Evolutionary conservation across 2,113 vertebrate species (phyloP).

Genomic region (Xenus cinereus): DNA sequence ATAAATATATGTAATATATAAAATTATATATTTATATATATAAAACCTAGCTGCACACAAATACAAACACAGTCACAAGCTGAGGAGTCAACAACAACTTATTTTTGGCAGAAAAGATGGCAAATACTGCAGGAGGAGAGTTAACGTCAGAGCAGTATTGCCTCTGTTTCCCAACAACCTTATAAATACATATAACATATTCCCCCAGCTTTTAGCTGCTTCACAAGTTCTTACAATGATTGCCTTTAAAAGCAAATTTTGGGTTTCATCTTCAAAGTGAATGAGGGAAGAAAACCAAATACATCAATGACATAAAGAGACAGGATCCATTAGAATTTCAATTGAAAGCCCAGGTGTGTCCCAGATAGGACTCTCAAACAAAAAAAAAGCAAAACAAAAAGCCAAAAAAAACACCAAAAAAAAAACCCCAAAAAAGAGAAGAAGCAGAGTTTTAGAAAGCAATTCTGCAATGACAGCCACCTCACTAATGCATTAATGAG

Average conservation of each 20-base stretch:
- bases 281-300: not conserved
- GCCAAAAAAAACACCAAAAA: too few species aligned
- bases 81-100: not conserved
- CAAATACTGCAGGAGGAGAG: not conserved
- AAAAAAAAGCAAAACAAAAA: not conserved
- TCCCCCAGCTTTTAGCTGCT: not conserved
- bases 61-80: not conserved
- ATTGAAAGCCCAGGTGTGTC: not conserved
- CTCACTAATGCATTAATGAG: not conserved
- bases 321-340: not conserved
- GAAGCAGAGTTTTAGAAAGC: not conserved
- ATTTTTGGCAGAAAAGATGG: not conserved
- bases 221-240: not conserved
- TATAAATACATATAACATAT: not conserved
- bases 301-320: not conserved
- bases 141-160: not conserved
- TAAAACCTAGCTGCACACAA: not conserved
- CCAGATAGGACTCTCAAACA: not conserved
- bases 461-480: not conserved
- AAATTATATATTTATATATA: not conserved
- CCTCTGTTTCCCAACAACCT: not conserved
- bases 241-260: not conserved
- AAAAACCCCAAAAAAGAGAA: not conserved
- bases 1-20: not conserved
- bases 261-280: conserved; percentile 1